Percentiles rank a stretch among this genome's conserved stretches.
phyloP scores from a whole-genome alignment of 2,113 vertebrate species.

The Brachypodius melanocephalos region DNA sequence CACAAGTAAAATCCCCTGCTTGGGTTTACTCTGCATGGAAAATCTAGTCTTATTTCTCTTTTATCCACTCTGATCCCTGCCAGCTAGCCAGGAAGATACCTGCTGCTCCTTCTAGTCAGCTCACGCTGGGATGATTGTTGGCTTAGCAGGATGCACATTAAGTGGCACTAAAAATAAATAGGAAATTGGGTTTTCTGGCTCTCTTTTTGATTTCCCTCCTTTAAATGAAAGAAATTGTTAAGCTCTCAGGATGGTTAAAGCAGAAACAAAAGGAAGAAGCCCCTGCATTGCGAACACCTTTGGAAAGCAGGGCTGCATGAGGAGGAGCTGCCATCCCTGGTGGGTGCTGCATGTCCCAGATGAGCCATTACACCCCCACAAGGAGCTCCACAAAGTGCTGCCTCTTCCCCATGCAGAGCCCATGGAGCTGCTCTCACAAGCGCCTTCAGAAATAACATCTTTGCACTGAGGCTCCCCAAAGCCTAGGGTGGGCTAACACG shows the following conservation, averaged over 20 bases:
- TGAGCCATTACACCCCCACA: background rate
- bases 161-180: slow-evolving; percentile 54
- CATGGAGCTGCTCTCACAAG: background rate
- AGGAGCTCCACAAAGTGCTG: background rate
- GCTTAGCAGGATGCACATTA: slow-evolving; percentile 28
- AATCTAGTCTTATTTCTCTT: background rate
- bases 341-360: background rate
- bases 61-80: background rate
- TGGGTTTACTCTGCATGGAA: background rate
- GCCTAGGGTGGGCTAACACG: background rate
- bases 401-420: background rate
- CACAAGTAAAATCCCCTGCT: background rate
- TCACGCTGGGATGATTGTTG: slow-evolving; percentile 37
- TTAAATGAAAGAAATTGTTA: slow-evolving; percentile 17
- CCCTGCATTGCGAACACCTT: background rate
- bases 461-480: background rate
- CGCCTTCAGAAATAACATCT: background rate
- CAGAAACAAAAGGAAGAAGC: background rate
- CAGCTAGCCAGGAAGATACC: slow-evolving; percentile 9
- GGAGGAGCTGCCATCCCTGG: background rate
- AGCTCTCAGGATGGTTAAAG: background rate
- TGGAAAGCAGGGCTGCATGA: fast-evolving
- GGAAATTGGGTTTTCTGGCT: background rate
- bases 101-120: slow-evolving; percentile 28
- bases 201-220: background rate